A percentile compares a stretch with the other conserved stretches of the same genome.
Conservation (phyloP, 2,113 vertebrate genomes). For the Bufo gargarizans region DNA sequence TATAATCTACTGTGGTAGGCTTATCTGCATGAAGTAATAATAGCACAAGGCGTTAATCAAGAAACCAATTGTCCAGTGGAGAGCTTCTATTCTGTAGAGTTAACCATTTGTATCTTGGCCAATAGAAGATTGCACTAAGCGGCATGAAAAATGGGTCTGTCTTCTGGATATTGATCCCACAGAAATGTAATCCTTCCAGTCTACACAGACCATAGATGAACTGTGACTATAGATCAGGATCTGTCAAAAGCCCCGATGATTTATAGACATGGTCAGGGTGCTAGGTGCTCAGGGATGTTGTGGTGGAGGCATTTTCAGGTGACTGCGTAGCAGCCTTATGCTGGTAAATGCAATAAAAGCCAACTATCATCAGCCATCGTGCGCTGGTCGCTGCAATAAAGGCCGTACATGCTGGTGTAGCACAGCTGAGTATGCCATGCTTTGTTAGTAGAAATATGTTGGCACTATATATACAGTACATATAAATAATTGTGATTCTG, state of each 20-base stretch:
- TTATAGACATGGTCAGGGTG: not conserved
- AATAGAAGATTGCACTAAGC: conserved; percentile 2
- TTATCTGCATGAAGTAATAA: no score
- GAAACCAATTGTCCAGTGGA: not conserved
- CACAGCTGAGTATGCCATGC: not conserved
- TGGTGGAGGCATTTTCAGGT: not conserved
- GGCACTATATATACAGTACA: no score
- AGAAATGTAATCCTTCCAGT: conserved; percentile 24
- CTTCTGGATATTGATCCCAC: not conserved
- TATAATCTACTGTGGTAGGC: no score
- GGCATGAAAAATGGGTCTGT: conserved; percentile 7
- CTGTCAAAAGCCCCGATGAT: not conserved
- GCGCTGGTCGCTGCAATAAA: not conserved
- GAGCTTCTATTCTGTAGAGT: not conserved
- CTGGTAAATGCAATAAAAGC: not conserved
- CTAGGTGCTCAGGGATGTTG: not conserved
- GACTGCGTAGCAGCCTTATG: not conserved
- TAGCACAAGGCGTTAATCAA: not conserved
- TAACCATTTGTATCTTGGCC: not conserved
- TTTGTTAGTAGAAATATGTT: no score
- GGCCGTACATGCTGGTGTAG: not conserved
- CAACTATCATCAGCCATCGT: not conserved
- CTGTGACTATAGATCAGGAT: not conserved
- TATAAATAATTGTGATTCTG: not conserved
- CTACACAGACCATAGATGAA: not conserved